Percentiles rank a stretch among this genome's conserved stretches.
Evolutionary conservation across 2,888 invertebrate genomes (phyloP).

Genomic region (Limnephilus rhombicus): DNA sequence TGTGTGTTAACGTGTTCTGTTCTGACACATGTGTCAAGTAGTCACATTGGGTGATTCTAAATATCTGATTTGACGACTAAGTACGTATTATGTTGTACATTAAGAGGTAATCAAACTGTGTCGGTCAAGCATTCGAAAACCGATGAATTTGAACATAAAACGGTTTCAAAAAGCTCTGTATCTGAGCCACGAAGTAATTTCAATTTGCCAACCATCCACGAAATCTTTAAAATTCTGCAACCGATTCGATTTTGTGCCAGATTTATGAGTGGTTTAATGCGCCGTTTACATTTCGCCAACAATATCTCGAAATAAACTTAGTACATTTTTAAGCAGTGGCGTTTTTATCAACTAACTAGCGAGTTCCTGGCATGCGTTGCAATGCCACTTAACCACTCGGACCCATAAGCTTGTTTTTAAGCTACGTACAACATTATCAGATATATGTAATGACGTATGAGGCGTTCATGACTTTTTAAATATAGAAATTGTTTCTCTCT

Average conservation of each 20-base stretch:
- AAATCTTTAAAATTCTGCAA: slow-evolving; percentile 9
- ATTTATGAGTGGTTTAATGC: slow-evolving; percentile 13
- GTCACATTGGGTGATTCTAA: background rate
- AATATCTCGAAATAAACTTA: slow-evolving; percentile 19
- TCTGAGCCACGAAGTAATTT: background rate
- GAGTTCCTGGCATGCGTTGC: too few relatives aligned
- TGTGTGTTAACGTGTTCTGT: background rate
- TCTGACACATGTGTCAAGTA: background rate
- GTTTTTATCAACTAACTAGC: background rate
- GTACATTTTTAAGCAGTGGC: background rate
- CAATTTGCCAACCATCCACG: background rate
- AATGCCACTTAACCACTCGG: too few relatives aligned
- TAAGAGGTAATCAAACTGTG: background rate
- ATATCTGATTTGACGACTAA: background rate
- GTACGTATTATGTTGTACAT: background rate
- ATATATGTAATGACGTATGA: too few relatives aligned
- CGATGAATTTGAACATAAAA: background rate
- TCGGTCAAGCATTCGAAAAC: background rate
- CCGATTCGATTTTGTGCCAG: background rate
- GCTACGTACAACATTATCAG: too few relatives aligned
- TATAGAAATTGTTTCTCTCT: too few relatives aligned
- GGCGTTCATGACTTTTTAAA: too few relatives aligned
- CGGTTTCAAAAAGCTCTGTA: background rate
- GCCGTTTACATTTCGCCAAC: background rate
- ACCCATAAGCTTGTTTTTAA: too few relatives aligned